These are phyloP conservation scores for Hesperia comma DNA, from an alignment of 2,888 invertebrate species.

Conservation along the genomic window DNA sequence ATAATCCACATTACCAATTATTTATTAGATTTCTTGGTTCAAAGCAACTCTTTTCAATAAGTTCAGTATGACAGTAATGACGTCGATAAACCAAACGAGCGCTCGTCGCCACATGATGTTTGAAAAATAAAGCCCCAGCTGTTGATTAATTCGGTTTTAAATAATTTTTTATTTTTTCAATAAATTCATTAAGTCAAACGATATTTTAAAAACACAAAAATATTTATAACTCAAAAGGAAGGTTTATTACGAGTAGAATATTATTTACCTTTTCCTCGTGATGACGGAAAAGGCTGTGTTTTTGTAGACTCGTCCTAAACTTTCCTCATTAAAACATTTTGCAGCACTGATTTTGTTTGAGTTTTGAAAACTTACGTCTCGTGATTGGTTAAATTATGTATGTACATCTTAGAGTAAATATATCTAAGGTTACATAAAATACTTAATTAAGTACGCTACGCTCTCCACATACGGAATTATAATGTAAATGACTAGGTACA, in stretches of 20 bases:
- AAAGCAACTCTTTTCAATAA: too few species aligned
- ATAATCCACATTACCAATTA: too few species aligned
- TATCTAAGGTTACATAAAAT: background rate
- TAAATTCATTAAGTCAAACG: background rate
- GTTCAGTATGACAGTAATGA: too few species aligned
- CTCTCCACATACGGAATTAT: too few species aligned
- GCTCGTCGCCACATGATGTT: too few species aligned
- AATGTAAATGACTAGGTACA: too few species aligned
- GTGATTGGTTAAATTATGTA: slow-evolving; percentile 25
- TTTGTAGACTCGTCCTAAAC: slow-evolving; percentile 33
- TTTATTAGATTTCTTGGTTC: too few species aligned
- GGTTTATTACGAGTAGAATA: slow-evolving; percentile 4
- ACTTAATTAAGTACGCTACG: background rate
- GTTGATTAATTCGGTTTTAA: too few species aligned
- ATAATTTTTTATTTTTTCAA: background rate
- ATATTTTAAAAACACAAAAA: background rate
- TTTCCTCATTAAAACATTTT: slow-evolving; percentile 37
- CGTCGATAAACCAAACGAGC: too few species aligned
- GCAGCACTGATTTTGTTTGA: slow-evolving; percentile 34
- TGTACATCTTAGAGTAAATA: slow-evolving; percentile 7
- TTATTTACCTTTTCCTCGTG: slow-evolving; percentile 21
- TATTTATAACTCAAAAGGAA: slow-evolving; percentile 7
- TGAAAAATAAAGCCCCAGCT: too few species aligned
- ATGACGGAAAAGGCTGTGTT: slow-evolving; percentile 31
- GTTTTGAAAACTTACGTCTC: slow-evolving; percentile 20